Base-by-base conservation (phyloP, 2,888 invertebrate genomes). In the Volucella inflata region DNA sequence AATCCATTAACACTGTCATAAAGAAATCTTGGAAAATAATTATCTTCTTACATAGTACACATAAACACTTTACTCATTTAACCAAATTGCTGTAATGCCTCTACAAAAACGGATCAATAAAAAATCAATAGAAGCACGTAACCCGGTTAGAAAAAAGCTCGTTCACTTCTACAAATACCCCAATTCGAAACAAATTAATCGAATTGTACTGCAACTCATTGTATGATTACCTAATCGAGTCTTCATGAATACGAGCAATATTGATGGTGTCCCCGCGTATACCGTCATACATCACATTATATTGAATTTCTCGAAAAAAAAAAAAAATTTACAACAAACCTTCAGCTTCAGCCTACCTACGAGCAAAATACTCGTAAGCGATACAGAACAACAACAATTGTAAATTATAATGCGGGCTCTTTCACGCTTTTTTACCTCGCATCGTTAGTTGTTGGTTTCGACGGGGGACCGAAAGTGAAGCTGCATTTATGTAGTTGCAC, bases 171-270 rank as follows among this genome's bases (percentile, higher is more conserved):
- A 67, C 53, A 77, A 71, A 82, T 65, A 60, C 36, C 40, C 71
- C 60, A 48, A 68, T 42, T 38, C 50, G 65, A 48, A 70, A 50
- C 57, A 77, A 85, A 85, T 85, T 85, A 81, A 77, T 76, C 81
- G 76, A 81, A 81, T 81, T 85, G 85, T 72, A 65, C 48, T 42
- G 16, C 44, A 51, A 68, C 72, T 71, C n/a, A n/a, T n/a, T n/a
- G n/a, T 60, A 46, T 46, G 57, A 67, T 85, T 81, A 76, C 72
- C 72, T 59, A 76, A 77, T 72, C 72, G 57, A 59, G 44, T 70
- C 17, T 40, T 60, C 16, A 79, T 67, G 68, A 68, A 38, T 76
- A 70, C 48, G 70, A 57, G 21, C 48, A 42, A 57, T 68, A 68
- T 64, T 21, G 55, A 55, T 46, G 44, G 38, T 67, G 11, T n/a